Evolutionary conservation across 2,113 vertebrate genomes (phyloP).

Genomic region (Mixornis gularis): DNA sequence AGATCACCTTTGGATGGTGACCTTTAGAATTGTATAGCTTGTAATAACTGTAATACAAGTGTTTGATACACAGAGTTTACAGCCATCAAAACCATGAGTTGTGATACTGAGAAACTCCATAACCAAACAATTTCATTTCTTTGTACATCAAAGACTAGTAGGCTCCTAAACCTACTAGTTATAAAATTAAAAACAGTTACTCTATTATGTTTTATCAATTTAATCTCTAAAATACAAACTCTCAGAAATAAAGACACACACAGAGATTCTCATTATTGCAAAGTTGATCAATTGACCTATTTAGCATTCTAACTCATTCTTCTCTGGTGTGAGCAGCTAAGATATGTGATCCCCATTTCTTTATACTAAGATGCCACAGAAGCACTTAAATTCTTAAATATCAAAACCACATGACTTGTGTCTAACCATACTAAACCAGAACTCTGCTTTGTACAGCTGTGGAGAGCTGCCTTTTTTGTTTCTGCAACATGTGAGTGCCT

Average conservation of each 20-base stretch:
- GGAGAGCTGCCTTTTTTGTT: neutral
- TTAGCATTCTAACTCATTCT: neutral
- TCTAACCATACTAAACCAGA: neutral
- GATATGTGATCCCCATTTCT: neutral
- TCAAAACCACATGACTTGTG: neutral
- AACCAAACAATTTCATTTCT: neutral
- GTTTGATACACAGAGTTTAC: neutral
- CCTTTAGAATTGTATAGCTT: neutral
- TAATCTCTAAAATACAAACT: neutral
- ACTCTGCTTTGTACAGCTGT: rapidly evolving
- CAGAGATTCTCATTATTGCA: neutral
- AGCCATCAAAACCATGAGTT: neutral
- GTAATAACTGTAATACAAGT: neutral
- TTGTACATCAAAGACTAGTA: neutral
- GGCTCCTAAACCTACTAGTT: neutral
- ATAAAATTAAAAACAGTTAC: neutral
- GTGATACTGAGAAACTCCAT: neutral
- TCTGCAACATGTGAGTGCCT: neutral
- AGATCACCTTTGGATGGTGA: neutral
- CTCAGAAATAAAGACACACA: neutral
- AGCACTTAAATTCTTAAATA: neutral
- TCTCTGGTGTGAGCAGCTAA: neutral
- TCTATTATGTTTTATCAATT: neutral
- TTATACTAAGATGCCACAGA: neutral
- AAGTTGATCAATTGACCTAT: neutral